phyloP scores from a whole-genome alignment of 2,113 vertebrate species.

The Carlito syrichta region DNA sequence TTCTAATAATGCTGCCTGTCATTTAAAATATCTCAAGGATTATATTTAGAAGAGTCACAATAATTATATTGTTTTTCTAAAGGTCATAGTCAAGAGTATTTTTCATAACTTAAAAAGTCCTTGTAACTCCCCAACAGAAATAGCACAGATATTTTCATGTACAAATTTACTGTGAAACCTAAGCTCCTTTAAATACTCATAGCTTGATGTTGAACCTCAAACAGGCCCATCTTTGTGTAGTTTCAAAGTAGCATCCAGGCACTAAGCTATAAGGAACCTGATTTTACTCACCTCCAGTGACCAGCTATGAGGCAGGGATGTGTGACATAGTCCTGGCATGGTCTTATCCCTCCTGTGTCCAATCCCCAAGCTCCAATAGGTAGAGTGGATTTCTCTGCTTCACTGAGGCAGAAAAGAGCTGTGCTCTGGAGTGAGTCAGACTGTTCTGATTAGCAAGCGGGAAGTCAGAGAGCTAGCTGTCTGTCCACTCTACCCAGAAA shows the following conservation, averaged over 20 bases:
- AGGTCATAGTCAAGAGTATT: conserved; percentile 52
- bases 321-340: neutral
- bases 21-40: conserved; percentile 65
- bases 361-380: neutral
- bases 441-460: neutral
- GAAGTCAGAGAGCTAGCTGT: neutral
- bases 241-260: neutral
- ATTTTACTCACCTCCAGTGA: conserved; percentile 3
- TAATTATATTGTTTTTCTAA: conserved; percentile 65
- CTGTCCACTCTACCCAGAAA: neutral
- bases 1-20: conserved; percentile 46
- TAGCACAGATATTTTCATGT: neutral
- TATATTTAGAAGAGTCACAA: conserved; percentile 60
- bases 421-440: neutral
- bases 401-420: neutral
- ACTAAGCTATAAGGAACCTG: neutral
- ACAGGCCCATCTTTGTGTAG: neutral
- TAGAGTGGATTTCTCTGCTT: neutral
- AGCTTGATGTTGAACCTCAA: neutral
- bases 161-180: neutral
- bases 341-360: neutral
- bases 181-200: neutral
- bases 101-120: conserved; percentile 41
- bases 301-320: neutral
- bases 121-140: conserved; percentile 46